Base-by-base conservation (phyloP, 2,888 invertebrate genomes). In the Pilophorus perplexus region DNA sequence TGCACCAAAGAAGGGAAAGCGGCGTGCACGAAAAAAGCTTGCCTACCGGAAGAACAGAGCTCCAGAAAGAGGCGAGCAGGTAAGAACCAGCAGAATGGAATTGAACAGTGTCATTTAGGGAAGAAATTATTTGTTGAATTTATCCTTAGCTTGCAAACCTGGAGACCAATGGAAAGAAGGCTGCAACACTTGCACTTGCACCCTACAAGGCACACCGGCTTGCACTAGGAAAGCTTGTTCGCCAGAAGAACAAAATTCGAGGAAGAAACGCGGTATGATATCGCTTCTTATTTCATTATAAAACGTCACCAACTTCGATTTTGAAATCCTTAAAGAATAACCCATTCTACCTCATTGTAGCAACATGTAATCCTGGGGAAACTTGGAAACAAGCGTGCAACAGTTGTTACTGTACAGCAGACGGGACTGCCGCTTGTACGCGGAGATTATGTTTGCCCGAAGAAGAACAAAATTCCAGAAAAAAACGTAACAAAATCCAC, bases 111-210 rank as follows among this genome's bases (percentile, higher is more conserved):
- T 22, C 50, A 50, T 14, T 14, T 33, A 33, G 8, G 10, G 33
- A n/a, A n/a, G n/a, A n/a, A n/a, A n/a, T n/a, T n/a, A n/a, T n/a
- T n/a, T n/a, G n/a, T n/a, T n/a, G n/a, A n/a, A n/a, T n/a, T n/a
- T n/a, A n/a, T n/a, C n/a, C n/a, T n/a, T n/a, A 33, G 6, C 33
- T 55, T 62, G 62, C 62, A 48, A 27, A 6, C 44, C 37, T 2
- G 62, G 62, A 16, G 28, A 23, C 5, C 25, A 28, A 27, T 46
- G 62, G 62, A 46, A 62, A 20, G 48, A 62, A 20, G 62, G 23
- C 4, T 62, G 62, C 62, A 62, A 62, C 28, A 38, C 12, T 1
- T 62, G 62, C 37, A 12, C n/a, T n/a, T 62, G 62, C 48, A 18
- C 46, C 1, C 23, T 25, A 2, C 27, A 46, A 18, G 62, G 62